Conservation (phyloP, 2,797 vertebrate genomes). For the Neosilurus hyrtlii region DNA sequence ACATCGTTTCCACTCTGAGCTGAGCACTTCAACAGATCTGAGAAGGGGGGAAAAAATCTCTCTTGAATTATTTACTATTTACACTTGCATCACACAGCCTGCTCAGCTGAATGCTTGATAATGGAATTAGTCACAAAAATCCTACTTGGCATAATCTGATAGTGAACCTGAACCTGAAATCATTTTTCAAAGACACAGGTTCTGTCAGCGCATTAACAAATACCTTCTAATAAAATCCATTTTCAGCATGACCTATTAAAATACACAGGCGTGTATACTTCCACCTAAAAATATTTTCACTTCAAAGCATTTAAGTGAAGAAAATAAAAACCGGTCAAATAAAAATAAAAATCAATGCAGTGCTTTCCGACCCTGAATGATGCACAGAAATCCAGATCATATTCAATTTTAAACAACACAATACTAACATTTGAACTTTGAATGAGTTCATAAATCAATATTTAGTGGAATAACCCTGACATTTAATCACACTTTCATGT, state of each 20-base stretch:
- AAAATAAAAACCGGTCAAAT: too few relatives aligned
- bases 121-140: slow-evolving; percentile 28
- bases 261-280: background rate
- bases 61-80: slow-evolving; percentile 38
- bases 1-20: slow-evolving; percentile 58
- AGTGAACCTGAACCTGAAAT: background rate
- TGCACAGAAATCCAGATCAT: too few relatives aligned
- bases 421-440: too few relatives aligned
- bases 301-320: too few relatives aligned
- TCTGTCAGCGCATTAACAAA: background rate
- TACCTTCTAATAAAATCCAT: background rate
- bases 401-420: too few relatives aligned
- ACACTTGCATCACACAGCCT: slow-evolving; percentile 10
- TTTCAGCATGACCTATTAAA: background rate
- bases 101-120: slow-evolving; percentile 7
- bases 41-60: slow-evolving; percentile 30
- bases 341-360: too few relatives aligned
- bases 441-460: too few relatives aligned
- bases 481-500: too few relatives aligned
- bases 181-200: slow-evolving; percentile 12
- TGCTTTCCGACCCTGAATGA: too few relatives aligned
- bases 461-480: too few relatives aligned
- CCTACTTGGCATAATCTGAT: slow-evolving; percentile 29
- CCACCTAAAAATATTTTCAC: too few relatives aligned
- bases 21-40: slow-evolving; percentile 57